These are phyloP conservation scores for Spodoptera litura DNA, from an alignment of 1,140 invertebrate species.

Conservation along the genomic window DNA sequence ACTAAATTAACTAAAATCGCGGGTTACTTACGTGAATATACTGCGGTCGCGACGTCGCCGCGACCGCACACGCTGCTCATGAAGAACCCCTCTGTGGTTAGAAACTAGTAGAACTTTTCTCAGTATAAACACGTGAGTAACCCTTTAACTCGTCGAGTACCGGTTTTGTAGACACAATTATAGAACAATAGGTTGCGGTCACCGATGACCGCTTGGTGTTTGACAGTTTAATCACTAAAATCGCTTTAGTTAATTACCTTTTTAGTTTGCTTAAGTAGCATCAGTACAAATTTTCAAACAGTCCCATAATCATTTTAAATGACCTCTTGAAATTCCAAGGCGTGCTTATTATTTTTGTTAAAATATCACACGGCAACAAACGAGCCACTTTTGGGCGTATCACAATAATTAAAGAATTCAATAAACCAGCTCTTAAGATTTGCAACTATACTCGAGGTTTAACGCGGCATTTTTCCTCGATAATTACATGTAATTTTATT, in stretches of 20 bases:
- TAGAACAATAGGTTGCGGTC: too few species aligned
- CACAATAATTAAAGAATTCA: slow-evolving; percentile 61
- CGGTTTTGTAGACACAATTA: too few species aligned
- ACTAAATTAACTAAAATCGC: too few species aligned
- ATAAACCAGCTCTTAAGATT: slow-evolving; percentile 53
- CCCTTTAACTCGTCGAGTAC: too few species aligned
- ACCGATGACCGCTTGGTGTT: too few species aligned
- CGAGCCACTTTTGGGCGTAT: slow-evolving; percentile 48
- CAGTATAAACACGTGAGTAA: too few species aligned
- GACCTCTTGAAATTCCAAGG: slow-evolving; percentile 36
- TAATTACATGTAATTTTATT: slow-evolving; percentile 63
- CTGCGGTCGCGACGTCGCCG: too few species aligned
- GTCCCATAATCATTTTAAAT: slow-evolving; percentile 27
- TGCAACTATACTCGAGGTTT: slow-evolving; percentile 46
- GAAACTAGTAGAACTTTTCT: too few species aligned
- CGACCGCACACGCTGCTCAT: too few species aligned
- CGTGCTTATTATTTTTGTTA: slow-evolving; percentile 46
- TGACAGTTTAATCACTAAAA: too few species aligned
- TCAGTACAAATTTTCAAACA: slow-evolving; percentile 32
- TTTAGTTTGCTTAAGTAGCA: not conserved
- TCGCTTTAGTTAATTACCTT: not conserved
- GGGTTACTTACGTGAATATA: too few species aligned
- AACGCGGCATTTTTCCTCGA: slow-evolving; percentile 49
- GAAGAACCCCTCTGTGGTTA: too few species aligned
- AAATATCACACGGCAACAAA: slow-evolving; percentile 54